phyloP scores from a whole-genome alignment of 2,888 invertebrate species.

The Campoplex nolae region DNA sequence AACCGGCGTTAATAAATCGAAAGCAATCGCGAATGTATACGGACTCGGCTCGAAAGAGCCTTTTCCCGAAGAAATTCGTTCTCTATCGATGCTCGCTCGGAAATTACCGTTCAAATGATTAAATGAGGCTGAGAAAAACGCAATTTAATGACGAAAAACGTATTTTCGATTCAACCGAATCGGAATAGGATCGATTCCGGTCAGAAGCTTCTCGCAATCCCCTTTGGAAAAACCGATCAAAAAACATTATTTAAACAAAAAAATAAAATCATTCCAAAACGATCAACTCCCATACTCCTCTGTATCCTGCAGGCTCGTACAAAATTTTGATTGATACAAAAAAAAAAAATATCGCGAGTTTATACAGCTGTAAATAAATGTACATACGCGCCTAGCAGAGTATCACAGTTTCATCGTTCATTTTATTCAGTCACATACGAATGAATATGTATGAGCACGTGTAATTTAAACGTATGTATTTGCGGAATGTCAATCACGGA shows the following conservation, averaged over 20 bases:
- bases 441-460: constrained; percentile 10
- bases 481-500: constrained; percentile 17
- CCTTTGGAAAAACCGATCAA: neutral
- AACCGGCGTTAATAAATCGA: neutral
- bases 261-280: neutral
- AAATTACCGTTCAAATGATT: neutral
- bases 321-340: too few relatives aligned
- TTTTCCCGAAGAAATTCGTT: neutral
- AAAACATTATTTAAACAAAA: neutral
- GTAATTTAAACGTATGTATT: neutral
- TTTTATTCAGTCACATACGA: constrained; percentile 6
- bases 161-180: neutral
- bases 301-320: too few relatives aligned
- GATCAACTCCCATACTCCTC: neutral
- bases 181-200: neutral
- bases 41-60: neutral
- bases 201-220: neutral
- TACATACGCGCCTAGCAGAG: neutral
- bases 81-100: neutral
- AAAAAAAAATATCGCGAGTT: too few relatives aligned
- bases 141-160: neutral
- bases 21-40: neutral
- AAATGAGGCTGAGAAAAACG: neutral
- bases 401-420: constrained; percentile 13
- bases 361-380: neutral